Conservation (phyloP, 2,113 vertebrate species). For the Melanotaenia duboulayi region DNA sequence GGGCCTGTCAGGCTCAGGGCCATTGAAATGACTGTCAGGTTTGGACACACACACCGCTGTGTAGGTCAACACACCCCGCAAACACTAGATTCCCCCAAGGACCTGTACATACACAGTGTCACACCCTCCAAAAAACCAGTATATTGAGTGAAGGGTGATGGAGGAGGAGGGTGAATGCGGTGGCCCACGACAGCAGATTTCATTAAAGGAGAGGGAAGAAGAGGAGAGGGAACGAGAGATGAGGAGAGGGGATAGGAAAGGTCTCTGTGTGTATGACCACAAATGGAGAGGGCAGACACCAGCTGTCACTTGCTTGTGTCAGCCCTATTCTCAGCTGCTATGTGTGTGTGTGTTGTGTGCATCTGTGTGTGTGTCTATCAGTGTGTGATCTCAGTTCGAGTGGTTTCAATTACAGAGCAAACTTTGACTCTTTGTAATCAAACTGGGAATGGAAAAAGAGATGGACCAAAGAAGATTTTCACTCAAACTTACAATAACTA, state of each 20-base stretch:
- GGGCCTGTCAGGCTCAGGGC: slow-evolving; percentile 65
- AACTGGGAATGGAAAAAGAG: slow-evolving; percentile 48
- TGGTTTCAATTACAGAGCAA: slow-evolving; percentile 81
- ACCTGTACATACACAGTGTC: slow-evolving; percentile 75
- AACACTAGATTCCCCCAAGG: slow-evolving; percentile 79
- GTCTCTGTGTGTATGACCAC: slow-evolving; percentile 76
- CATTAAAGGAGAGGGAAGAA: slow-evolving; percentile 51
- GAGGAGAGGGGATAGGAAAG: slow-evolving; percentile 43
- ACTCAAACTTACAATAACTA: neutral
- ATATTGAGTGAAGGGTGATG: slow-evolving; percentile 62
- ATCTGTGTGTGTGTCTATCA: slow-evolving; percentile 45
- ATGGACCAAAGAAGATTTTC: slow-evolving; percentile 10
- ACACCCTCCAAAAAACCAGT: slow-evolving; percentile 65
- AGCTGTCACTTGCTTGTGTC: slow-evolving; percentile 85
- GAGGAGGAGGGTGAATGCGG: slow-evolving; percentile 28
- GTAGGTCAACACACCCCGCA: slow-evolving; percentile 78
- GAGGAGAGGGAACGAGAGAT: slow-evolving; percentile 32
- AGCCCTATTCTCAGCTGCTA: slow-evolving; percentile 70
- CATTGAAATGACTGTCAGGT: slow-evolving; percentile 70
- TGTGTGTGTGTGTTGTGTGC: slow-evolving; percentile 47
- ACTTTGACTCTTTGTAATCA: slow-evolving; percentile 80
- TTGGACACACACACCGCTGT: slow-evolving; percentile 69
- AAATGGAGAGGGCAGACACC: slow-evolving; percentile 82
- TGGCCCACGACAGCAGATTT: slow-evolving; percentile 63
- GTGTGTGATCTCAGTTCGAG: slow-evolving; percentile 72